Percentiles rank a stretch among this genome's conserved stretches.
Evolutionary conservation across 2,113 vertebrate genomes (phyloP).

Genomic region (Bombycilla garrulus): DNA sequence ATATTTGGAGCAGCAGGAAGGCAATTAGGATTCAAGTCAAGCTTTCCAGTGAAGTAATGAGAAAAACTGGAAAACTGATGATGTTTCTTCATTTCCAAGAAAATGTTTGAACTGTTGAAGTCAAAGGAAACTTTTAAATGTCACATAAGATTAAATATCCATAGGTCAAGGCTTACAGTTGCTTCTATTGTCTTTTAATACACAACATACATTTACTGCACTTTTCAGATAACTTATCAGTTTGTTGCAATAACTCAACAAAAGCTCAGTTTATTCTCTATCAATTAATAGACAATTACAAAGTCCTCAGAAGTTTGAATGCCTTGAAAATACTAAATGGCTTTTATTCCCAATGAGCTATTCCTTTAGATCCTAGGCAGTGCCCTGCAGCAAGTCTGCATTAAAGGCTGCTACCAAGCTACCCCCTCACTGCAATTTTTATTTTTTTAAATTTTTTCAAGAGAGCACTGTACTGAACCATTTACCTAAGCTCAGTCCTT

Average conservation of each 20-base stretch:
- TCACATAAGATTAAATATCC: background rate
- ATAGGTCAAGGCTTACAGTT: background rate
- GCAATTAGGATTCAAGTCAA: background rate
- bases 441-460: background rate
- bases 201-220: background rate
- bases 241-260: background rate
- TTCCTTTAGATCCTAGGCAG: background rate
- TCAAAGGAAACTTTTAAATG: background rate
- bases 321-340: background rate
- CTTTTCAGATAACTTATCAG: background rate
- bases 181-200: background rate
- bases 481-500: background rate
- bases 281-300: background rate
- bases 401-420: background rate
- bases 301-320: background rate
- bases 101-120: background rate
- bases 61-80: background rate
- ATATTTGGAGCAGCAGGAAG: background rate
- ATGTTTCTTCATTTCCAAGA: background rate
- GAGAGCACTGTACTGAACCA: background rate
- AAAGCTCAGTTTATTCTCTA: background rate
- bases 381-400: background rate
- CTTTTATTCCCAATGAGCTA: background rate
- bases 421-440: background rate
- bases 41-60: background rate